phyloP scores from a whole-genome alignment of 1,140 invertebrate species.

The Pachyrhynchus sulphureomaculatus region DNA sequence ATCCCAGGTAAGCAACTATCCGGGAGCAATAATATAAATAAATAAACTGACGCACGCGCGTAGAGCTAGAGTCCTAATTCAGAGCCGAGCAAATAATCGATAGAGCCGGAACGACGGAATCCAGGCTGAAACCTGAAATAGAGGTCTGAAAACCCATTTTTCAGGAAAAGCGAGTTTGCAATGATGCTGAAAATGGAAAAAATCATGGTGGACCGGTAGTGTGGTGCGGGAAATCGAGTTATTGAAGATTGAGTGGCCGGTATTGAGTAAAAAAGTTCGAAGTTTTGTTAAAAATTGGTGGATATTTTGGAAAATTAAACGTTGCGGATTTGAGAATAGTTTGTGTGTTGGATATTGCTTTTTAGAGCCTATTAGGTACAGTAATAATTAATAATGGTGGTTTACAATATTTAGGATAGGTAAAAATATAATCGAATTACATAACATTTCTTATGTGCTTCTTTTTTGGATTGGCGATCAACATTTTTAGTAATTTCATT shows the following conservation, averaged over 20 bases:
- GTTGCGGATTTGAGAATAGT: no score
- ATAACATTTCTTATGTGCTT: no score
- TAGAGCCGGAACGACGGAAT: constrained; percentile 11
- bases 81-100: constrained; percentile 15
- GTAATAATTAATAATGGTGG: no score
- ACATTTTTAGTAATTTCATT: no score
- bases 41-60: constrained; percentile 20
- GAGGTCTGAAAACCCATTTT: constrained; percentile 21
- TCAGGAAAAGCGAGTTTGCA: neutral
- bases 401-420: no score
- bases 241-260: neutral
- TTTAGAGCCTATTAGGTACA: no score
- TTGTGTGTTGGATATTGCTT: no score
- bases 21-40: constrained; percentile 17
- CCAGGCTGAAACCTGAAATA: constrained; percentile 1
- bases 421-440: no score
- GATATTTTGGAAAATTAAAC: no score
- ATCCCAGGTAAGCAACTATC: neutral
- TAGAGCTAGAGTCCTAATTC: neutral
- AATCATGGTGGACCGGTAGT: neutral
- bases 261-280: no score
- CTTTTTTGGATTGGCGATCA: no score
- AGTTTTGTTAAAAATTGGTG: no score
- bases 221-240: neutral
- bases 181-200: neutral